Conservation (phyloP, 30 jellyfish, hydroid and myxozoan genomes). For the Aurelia sp. region DNA sequence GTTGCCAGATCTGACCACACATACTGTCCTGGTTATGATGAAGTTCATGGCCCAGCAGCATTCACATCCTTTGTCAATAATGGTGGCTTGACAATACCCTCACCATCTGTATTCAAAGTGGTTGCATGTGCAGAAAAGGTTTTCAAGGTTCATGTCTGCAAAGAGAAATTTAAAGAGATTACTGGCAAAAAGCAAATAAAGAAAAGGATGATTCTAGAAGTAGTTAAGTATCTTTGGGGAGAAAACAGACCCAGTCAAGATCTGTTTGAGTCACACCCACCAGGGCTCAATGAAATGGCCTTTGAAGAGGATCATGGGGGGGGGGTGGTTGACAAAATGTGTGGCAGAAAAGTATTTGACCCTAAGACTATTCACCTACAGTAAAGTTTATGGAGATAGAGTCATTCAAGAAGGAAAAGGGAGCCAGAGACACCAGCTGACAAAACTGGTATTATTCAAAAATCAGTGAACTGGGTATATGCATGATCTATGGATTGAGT, state of each 20-base stretch:
- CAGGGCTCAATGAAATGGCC: background rate
- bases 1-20: slow-evolving; percentile 36
- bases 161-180: slow-evolving; percentile 12
- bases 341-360: background rate
- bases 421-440: slow-evolving; percentile 37
- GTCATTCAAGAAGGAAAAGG: slow-evolving; percentile 28
- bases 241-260: background rate
- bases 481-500: too few relatives aligned
- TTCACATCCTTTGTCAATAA: slow-evolving; percentile 24
- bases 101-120: slow-evolving; percentile 5
- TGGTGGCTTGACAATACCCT: slow-evolving; percentile 34
- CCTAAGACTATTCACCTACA: slow-evolving; percentile 27
- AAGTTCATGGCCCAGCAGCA: slow-evolving; percentile 51
- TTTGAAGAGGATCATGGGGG: too few relatives aligned
- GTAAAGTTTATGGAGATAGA: slow-evolving; percentile 13
- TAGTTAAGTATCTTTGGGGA: slow-evolving; percentile 1
- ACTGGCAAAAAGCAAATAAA: slow-evolving; percentile 1
- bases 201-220: slow-evolving; percentile 6
- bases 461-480: slow-evolving; percentile 15
- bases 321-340: too few relatives aligned
- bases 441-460: slow-evolving; percentile 15
- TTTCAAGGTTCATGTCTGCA: slow-evolving; percentile 25
- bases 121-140: slow-evolving; percentile 6
- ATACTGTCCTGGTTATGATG: slow-evolving; percentile 37
- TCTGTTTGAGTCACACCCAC: slow-evolving; percentile 27